Evolutionary conservation across 2,888 invertebrate species (phyloP), one percentile per base, ranked within the genome.

Genomic region (Rhodophaea formosa): DNA sequence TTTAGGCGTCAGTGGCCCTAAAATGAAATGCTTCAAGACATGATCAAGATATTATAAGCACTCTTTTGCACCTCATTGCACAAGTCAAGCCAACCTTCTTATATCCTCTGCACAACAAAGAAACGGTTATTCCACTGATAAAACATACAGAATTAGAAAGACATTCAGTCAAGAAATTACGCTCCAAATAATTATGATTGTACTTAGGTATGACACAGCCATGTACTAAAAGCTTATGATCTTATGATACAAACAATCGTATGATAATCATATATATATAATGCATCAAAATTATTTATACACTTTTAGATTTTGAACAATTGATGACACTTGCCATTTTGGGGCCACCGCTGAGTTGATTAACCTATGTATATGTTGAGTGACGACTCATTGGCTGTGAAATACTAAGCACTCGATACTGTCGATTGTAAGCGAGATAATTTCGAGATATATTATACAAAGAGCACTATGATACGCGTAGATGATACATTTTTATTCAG

Each of bases 141-240:
- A 74, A 79, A 76, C 68, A 71, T 74, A 77, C 76, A 71, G 79
- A 77, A 79, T 74, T 70, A 77, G 81, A 82, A 75, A 76, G 74
- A 74, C n/a, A 81, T 66, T 79, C 82, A 79, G 82, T 82, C 86
- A 77, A 79, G 79, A 86, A 81, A 84, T 71, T 68, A 78, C 73
- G 77, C 79, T 82, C 84, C 77, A 74, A 69, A 66, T 72, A 63
- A 66, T 67, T 67, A 82, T 82, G 82, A 84, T 86, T 84, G 88
- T 80, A 82, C 88, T 90, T 86, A 86, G 82, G 70, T 83, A 87
- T 84, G 71, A 82, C 90, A 89, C 88, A 90, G 88, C 88, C 86
- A 77, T 66, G 68, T 67, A 64, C 65, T 63, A 61, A 63, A 64
- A 62, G 68, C 63, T 67, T 68, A 29, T 47, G 23, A 42, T 47